These are phyloP conservation scores for Nannospalax galili DNA, from an alignment of 2,113 vertebrate species.

Conservation along the genomic window DNA sequence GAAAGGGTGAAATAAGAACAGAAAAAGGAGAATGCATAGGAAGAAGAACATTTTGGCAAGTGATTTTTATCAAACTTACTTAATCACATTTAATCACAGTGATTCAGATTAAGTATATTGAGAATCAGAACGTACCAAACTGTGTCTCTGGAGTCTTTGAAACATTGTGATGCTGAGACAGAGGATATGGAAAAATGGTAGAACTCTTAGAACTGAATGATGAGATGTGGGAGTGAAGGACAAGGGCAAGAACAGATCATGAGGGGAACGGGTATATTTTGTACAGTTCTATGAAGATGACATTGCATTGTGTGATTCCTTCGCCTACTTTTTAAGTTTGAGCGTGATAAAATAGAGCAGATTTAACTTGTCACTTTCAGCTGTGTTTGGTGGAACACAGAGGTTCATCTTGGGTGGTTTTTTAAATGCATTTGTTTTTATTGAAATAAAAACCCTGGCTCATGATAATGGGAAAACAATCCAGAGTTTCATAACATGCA, in stretches of 20 bases:
- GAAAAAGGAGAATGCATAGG: not conserved
- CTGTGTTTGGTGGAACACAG: constrained; percentile 50
- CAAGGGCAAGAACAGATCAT: not conserved
- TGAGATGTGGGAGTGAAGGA: not conserved
- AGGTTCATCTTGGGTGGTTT: constrained; percentile 47
- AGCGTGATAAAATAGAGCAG: constrained; percentile 20
- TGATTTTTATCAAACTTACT: not conserved
- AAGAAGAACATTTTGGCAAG: not conserved
- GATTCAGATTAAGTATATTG: not conserved
- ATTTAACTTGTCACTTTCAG: constrained; percentile 3
- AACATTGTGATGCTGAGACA: not conserved
- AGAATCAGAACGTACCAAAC: not conserved
- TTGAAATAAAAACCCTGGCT: constrained; percentile 68
- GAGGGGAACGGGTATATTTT: not conserved
- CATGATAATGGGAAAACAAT: constrained; percentile 3
- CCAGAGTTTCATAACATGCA: constrained; percentile 39
- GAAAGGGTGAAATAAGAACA: not conserved
- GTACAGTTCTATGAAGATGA: not conserved
- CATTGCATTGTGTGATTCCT: not conserved
- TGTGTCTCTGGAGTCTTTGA: not conserved
- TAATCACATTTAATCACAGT: not conserved
- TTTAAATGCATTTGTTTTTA: constrained; percentile 57
- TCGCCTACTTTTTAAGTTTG: not conserved
- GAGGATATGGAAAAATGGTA: not conserved
- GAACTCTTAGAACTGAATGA: not conserved